Evolutionary conservation across 1,140 invertebrate species (phyloP).

Genomic region (Doryteuthis pealeii): DNA sequence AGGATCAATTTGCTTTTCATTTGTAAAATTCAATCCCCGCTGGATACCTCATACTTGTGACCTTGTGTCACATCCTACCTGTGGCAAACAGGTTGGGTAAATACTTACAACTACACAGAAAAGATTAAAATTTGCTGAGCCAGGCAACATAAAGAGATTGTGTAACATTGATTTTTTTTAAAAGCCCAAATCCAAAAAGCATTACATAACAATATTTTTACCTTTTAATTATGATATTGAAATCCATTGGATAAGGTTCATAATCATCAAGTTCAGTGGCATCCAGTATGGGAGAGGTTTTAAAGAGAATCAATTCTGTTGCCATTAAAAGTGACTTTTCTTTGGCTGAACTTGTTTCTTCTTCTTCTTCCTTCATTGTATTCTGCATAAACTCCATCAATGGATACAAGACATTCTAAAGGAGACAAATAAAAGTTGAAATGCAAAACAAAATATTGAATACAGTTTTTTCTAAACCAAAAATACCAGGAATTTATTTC

Average conservation of each 20-base stretch:
- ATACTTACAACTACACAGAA: no score
- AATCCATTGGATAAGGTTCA: slow-evolving; percentile 38
- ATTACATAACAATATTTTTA: not conserved
- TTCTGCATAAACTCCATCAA: slow-evolving; percentile 68
- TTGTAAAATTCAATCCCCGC: no score
- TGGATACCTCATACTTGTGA: no score
- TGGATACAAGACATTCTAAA: slow-evolving; percentile 68
- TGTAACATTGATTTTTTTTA: no score
- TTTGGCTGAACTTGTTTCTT: not conserved
- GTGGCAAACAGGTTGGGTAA: no score
- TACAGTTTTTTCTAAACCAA: not conserved
- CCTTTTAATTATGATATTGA: slow-evolving; percentile 19
- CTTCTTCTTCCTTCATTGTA: slow-evolving; percentile 45
- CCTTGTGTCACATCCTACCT: no score
- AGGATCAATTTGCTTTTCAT: no score
- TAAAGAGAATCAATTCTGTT: slow-evolving; percentile 70
- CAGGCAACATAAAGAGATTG: no score
- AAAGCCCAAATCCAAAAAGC: no score
- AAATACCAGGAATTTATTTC: no score
- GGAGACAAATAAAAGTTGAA: not conserved
- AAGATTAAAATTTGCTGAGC: no score
- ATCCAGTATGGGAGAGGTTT: slow-evolving; percentile 65
- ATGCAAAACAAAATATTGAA: not conserved
- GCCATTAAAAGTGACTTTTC: slow-evolving; percentile 65
- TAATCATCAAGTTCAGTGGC: slow-evolving; percentile 26